Conservation (phyloP, 1,140 invertebrate genomes). For the Daktulosphaira vitifoliae region DNA sequence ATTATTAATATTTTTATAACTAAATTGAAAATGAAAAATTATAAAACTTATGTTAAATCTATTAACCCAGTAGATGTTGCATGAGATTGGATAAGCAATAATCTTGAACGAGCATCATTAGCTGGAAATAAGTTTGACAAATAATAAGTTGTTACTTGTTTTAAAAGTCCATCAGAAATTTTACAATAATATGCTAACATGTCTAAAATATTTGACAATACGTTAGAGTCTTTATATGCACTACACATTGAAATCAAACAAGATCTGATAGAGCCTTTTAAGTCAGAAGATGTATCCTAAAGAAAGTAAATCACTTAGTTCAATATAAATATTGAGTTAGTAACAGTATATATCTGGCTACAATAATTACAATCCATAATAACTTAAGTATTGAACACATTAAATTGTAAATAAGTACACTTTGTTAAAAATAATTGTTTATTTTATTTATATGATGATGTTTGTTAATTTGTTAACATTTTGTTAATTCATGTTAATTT, state of each 20-base stretch:
- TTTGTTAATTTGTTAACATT: too few species aligned
- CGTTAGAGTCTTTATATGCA: not conserved
- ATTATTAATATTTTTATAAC: too few species aligned
- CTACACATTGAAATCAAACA: conserved; percentile 26
- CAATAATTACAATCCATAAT: too few species aligned
- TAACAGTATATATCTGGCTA: too few species aligned
- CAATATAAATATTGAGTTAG: too few species aligned
- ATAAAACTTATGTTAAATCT: too few species aligned
- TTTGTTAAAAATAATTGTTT: too few species aligned
- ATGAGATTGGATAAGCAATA: conserved; percentile 16
- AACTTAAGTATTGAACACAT: too few species aligned
- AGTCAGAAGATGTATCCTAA: conserved; percentile 18
- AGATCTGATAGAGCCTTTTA: conserved; percentile 24
- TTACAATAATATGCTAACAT: conserved; percentile 23
- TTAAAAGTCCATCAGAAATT: conserved; percentile 16
- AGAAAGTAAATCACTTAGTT: not conserved
- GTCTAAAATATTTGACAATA: not conserved
- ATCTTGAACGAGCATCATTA: conserved; percentile 18
- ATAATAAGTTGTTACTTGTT: conserved; percentile 28
- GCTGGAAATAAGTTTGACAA: conserved; percentile 15
- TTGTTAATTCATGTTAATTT: too few species aligned
- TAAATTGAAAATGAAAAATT: too few species aligned
- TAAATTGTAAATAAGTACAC: too few species aligned
- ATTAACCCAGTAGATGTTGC: conserved; percentile 8
- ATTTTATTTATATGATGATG: too few species aligned